Base-by-base conservation (phyloP, 1,140 invertebrate genomes). In the Sitophilus oryzae region DNA sequence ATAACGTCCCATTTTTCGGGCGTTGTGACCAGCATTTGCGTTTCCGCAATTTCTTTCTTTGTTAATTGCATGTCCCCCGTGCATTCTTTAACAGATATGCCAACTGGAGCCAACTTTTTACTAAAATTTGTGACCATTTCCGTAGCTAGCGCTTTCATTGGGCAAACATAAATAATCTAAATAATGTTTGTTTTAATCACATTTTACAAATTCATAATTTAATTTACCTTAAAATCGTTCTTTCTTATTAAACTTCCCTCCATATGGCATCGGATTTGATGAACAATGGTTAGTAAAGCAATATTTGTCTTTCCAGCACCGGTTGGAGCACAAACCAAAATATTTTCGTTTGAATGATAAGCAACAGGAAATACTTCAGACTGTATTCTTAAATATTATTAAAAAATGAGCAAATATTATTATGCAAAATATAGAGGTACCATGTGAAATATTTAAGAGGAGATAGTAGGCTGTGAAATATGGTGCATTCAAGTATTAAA, bases 1-100 rank as follows among this genome's bases (percentile, higher is more conserved):
- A 99, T 92, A 11, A 99, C 94, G 74, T 99, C 97, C 96, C 96
- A 99, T 70, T 99, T 99, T 75, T 99, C 97, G 0, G 97, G 97
- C 0, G 97, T 99, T 1, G 95, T 96, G 2, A 99, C 91, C 15
- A 99, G 80, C 85, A 99, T 97, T 74, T 98, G 96, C 0, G 97
- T 99, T 66, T 93, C 84, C 16, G 85, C 79, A 52, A 99, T 96
- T 76, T 99, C 96, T 25, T 82, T 77, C 71, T 96, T 98, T 0
- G 92, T 94, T 16, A 99, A 74, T 66, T 96, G 92, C 89, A 98
- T 99, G 72, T 99, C 97, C 14, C 97, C 97, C 0, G 97, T 99
- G 25, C 98, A 75, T 75, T 99, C 97, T 52, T 84, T 77, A 0
- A 99, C 96, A 2, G 76, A 70, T 15, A 98, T 81, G 8, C 91